Base-by-base conservation (phyloP, 2,113 vertebrate genomes). In the Eleginops maclovinus region DNA sequence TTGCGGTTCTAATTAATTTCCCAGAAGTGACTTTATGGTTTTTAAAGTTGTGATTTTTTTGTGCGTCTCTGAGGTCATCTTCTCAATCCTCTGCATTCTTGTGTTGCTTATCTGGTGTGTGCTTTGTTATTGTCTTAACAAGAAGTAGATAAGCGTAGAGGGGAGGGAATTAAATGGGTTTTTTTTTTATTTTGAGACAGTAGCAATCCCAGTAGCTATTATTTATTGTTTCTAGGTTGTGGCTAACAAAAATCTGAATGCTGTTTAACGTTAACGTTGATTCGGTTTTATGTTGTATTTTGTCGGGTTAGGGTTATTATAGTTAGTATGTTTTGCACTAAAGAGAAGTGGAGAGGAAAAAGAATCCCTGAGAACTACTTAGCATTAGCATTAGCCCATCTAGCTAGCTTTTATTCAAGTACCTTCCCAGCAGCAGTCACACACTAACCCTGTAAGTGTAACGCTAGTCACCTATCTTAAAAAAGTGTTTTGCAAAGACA, bases 1-100 rank as follows among this genome's bases (percentile, higher is more conserved):
- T 77, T 88, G 83, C 14, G 26, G 55, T 75, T 84, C 68, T 93
- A 87, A 88, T 90, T 89, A 88, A 91, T 91, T 87, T 91, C 86
- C 91, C 91, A 70, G 26, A 89, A 87, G 88, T 86, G 82, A 83
- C 87, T 88, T 91, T 82, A 86, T 75, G 66, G 54, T 81, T 89
- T 89, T 81, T 78, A 73, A 84, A 86, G 63, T 79, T 78, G 31
- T 87, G 72, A 82, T 89, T 87, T 66, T 85, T 53, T 85, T 87
- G 77, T 83, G 47, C 75, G 43, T 74, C 87, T 87, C 75, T 40
- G 55, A 83, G 82, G 86, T 86, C 78, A 61, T 58, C 58, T 81
- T 81, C 75, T 64, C 71, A 77, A 68, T 62, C 28, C 31, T 54
- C 58, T 19, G 47, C 41, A 28, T 79, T 79, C n/a, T 78, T 83